Evolutionary conservation across 2,113 vertebrate genomes (phyloP), one percentile per base, ranked within the genome.

Genomic region (Monarcha castaneiventris): DNA sequence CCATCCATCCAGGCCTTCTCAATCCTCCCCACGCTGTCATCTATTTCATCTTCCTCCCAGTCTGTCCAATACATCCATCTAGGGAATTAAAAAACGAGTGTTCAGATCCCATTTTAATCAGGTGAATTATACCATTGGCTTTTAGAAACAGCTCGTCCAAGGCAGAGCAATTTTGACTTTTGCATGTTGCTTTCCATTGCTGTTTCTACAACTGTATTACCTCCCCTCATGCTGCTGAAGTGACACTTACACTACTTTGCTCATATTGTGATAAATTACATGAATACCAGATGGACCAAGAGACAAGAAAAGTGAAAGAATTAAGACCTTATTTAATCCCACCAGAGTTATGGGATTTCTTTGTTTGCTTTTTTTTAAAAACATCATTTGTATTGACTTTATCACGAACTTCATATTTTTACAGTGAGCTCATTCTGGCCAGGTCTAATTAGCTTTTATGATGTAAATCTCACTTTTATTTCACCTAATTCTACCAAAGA

Each of bases 1-100:
- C 99, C 99, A 5, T 99, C 98, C 99, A 99, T 99, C 99, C 99
- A 99, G 87, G 99, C 99, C 96, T 98, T 99, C 96, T 99, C 99
- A 73, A 99, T 99, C 96, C 99, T 98, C 89, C 99, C 99, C 71
- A 99, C 99, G 92, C 98, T 99, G 98, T 99, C 99, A 77, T 99
- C 99, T 90, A 99, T 98, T 89, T 99, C 99, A 97, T 99, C 99
- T 95, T 99, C 99, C 89, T 99, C 99, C 99, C 99, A 99, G 98
- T 99, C 99, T 44, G 99, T 99, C 99, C 99, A 99, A 81, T 99
- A 99, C 99, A 99, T 99, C 99, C 99, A 99, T 72, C 99, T 99
- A 90, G 27, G 87, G 96, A 46, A 95, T 93, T 13, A 95, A 96
- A 64, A 96, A 68, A 92, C n/a, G 41, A 97, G 62, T 13, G 30